A percentile compares a stretch with the other conserved stretches of the same genome.
Evolutionary conservation across 2,113 vertebrate species (phyloP).

Genomic region (Tragelaphus imberbis): DNA sequence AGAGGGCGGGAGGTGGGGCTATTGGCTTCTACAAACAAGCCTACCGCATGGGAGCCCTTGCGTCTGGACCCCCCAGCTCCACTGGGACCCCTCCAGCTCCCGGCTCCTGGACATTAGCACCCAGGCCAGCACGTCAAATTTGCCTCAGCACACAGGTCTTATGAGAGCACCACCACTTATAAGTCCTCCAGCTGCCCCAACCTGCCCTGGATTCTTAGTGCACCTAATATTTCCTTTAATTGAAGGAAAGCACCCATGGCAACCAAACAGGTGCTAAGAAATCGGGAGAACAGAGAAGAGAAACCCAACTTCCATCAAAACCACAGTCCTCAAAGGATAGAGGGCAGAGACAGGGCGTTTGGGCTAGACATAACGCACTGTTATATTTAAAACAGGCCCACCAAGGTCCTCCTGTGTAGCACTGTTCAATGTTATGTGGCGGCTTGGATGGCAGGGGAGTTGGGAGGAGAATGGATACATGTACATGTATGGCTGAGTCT

Average conservation of each 20-base stretch:
- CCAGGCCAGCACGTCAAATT: neutral
- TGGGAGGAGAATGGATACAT: neutral
- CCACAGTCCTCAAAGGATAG: neutral
- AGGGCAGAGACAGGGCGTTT: neutral
- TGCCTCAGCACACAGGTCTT: neutral
- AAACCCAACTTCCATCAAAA: neutral
- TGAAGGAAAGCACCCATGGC: neutral
- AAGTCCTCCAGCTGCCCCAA: neutral
- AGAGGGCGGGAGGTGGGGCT: neutral
- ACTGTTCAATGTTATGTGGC: neutral
- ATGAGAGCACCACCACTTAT: neutral
- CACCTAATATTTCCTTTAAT: neutral
- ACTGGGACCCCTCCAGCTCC: neutral
- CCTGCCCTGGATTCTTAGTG: neutral
- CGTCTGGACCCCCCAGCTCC: neutral
- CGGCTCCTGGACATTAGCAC: neutral
- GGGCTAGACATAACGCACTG: neutral
- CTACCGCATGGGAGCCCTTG: neutral
- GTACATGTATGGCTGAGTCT: neutral
- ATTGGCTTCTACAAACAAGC: neutral
- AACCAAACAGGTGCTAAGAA: neutral
- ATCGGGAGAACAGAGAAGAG: neutral
- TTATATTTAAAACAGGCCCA: neutral
- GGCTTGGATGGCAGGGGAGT: neutral
- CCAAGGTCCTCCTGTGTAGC: neutral